Percentiles rank a stretch among this genome's conserved stretches.
These are phyloP conservation scores for Platycnemis pennipes DNA, from an alignment of 2,888 invertebrate species.

Conservation along the genomic window DNA sequence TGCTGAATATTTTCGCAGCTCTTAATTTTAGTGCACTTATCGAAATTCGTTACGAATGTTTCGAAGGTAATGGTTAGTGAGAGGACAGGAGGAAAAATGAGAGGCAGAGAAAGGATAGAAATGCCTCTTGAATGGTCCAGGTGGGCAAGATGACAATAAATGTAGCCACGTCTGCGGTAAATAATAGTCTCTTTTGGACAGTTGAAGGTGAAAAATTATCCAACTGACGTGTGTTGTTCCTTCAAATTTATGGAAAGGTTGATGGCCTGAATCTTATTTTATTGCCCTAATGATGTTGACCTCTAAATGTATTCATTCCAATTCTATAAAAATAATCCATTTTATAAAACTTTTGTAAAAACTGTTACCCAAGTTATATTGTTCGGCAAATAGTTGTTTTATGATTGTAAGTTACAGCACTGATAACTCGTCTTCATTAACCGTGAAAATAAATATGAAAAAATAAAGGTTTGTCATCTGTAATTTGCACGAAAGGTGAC, in stretches of 20 bases:
- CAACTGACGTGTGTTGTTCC: background rate
- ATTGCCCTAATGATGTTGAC: background rate
- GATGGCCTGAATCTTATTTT: constrained; percentile 26
- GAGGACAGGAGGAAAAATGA: background rate
- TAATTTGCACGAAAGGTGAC: background rate
- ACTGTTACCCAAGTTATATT: too few relatives aligned
- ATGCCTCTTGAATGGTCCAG: constrained; percentile 38
- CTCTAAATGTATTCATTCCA: background rate
- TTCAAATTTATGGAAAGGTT: constrained; percentile 40
- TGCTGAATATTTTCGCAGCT: too few relatives aligned
- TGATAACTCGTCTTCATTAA: too few relatives aligned
- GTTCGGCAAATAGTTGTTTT: too few relatives aligned
- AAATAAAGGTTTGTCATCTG: too few relatives aligned
- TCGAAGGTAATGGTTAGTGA: background rate
- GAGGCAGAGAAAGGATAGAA: background rate
- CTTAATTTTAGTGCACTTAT: too few relatives aligned
- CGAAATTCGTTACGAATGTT: background rate
- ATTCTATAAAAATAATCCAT: background rate
- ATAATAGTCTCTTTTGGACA: constrained; percentile 45
- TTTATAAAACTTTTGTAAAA: too few relatives aligned
- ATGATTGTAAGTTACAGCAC: too few relatives aligned
- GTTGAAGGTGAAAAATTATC: constrained; percentile 53
- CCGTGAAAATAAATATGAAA: too few relatives aligned
- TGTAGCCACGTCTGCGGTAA: constrained; percentile 64
- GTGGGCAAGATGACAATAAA: constrained; percentile 55